Percentiles rank a stretch among this genome's conserved stretches.
Evolutionary conservation across 2,888 invertebrate genomes (phyloP).

Genomic region (Mesoligia furuncula): DNA sequence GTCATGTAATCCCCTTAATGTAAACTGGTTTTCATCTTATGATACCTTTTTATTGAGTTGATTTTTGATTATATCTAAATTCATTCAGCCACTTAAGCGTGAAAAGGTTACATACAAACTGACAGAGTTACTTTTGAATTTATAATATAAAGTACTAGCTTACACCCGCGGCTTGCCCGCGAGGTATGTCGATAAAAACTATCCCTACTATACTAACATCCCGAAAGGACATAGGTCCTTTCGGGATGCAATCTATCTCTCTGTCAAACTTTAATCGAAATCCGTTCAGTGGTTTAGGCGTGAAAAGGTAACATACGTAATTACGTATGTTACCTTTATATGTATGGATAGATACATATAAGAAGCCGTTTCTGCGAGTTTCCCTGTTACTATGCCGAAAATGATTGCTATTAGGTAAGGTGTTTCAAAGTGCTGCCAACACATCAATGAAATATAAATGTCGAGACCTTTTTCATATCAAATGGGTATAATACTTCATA

Average conservation of each 20-base stretch:
- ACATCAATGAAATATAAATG: neutral
- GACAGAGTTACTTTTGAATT: neutral
- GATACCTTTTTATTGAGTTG: no score
- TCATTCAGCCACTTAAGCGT: neutral
- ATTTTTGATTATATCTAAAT: neutral
- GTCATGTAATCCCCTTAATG: no score
- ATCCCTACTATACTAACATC: no score
- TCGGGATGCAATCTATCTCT: no score
- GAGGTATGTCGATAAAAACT: no score
- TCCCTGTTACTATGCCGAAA: neutral
- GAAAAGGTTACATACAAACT: neutral
- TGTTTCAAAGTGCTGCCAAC: neutral
- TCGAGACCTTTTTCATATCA: neutral
- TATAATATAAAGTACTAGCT: neutral
- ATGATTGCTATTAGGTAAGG: neutral
- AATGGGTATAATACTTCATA: constrained; percentile 14
- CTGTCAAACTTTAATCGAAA: no score
- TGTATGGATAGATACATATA: no score
- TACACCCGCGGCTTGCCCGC: no score
- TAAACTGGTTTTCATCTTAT: neutral
- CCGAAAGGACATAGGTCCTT: no score
- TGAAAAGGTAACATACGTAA: no score
- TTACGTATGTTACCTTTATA: no score
- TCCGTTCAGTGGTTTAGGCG: no score
- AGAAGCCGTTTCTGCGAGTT: neutral